Percentiles rank a stretch among this genome's conserved stretches.
Evolutionary conservation across 2,113 vertebrate species (phyloP).

Genomic region (Heteronetta atricapilla): DNA sequence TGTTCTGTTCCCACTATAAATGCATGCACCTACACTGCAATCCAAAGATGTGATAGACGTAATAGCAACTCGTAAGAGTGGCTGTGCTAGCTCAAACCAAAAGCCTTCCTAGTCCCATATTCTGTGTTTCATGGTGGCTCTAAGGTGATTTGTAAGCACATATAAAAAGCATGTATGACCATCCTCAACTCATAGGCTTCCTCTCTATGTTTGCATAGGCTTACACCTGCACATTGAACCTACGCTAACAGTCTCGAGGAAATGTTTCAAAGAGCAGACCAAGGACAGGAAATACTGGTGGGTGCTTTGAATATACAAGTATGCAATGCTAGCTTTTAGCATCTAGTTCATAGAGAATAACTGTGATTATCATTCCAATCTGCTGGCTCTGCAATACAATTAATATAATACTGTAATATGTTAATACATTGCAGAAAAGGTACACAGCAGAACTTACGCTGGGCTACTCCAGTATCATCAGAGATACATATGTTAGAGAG

Average conservation of each 20-base stretch:
- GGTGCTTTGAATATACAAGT: neutral
- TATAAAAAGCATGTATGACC: neutral
- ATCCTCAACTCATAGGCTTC: neutral
- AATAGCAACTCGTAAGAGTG: neutral
- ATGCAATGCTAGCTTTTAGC: neutral
- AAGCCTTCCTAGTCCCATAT: neutral
- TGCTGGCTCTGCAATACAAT: neutral
- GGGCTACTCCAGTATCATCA: neutral
- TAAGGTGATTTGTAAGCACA: neutral
- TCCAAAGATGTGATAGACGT: neutral
- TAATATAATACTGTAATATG: neutral
- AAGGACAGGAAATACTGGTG: neutral
- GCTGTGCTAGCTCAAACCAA: neutral
- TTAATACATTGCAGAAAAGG: neutral
- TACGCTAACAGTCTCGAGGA: neutral
- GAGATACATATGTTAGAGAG: neutral
- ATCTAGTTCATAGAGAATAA: neutral
- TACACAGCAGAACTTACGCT: neutral
- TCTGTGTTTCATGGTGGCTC: neutral
- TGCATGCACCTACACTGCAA: rapidly evolving
- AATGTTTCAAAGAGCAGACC: neutral
- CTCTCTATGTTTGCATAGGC: neutral
- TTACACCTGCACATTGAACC: neutral
- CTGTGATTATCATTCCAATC: neutral
- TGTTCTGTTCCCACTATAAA: neutral